Evolutionary conservation across 2,888 invertebrate species (phyloP).

Genomic region (Cephus pulcher): DNA sequence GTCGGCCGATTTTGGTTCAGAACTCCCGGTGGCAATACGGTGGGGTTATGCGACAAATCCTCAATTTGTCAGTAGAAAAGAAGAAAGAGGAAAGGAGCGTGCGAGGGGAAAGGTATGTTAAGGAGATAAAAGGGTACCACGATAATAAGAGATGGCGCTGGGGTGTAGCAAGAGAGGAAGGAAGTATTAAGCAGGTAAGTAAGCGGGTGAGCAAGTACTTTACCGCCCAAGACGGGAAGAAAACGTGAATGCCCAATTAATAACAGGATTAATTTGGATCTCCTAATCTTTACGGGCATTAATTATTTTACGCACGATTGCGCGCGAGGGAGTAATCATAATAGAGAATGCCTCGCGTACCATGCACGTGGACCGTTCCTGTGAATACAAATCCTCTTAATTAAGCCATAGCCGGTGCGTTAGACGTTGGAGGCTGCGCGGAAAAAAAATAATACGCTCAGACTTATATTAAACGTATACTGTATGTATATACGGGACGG

Average conservation of each 20-base stretch:
- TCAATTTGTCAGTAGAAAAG: constrained; percentile 39
- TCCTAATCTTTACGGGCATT: constrained; percentile 30
- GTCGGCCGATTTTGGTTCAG: not conserved
- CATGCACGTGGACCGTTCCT: not conserved
- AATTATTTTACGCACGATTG: constrained; percentile 6
- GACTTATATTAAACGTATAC: not conserved
- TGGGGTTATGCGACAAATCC: constrained; percentile 32
- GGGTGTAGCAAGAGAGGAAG: constrained; percentile 2
- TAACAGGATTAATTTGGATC: constrained; percentile 45
- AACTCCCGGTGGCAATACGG: not conserved
- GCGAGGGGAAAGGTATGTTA: constrained; percentile 6
- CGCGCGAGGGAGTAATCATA: not conserved
- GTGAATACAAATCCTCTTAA: not conserved
- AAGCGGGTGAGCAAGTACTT: constrained; percentile 29
- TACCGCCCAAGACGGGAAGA: constrained; percentile 29
- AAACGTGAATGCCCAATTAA: constrained; percentile 42
- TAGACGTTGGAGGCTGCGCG: not conserved
- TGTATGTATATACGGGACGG: not conserved
- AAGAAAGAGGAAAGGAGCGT: constrained; percentile 8
- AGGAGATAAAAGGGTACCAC: constrained; percentile 4
- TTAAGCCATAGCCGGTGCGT: not conserved
- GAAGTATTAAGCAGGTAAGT: constrained; percentile 20
- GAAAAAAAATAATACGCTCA: not conserved
- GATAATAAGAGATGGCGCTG: constrained; percentile 2
- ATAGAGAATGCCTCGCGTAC: not conserved